A percentile compares a stretch with the other conserved stretches of the same genome.
These are phyloP conservation scores for Eupithecia subumbrata DNA, from an alignment of 2,888 invertebrate species.

Conservation along the genomic window DNA sequence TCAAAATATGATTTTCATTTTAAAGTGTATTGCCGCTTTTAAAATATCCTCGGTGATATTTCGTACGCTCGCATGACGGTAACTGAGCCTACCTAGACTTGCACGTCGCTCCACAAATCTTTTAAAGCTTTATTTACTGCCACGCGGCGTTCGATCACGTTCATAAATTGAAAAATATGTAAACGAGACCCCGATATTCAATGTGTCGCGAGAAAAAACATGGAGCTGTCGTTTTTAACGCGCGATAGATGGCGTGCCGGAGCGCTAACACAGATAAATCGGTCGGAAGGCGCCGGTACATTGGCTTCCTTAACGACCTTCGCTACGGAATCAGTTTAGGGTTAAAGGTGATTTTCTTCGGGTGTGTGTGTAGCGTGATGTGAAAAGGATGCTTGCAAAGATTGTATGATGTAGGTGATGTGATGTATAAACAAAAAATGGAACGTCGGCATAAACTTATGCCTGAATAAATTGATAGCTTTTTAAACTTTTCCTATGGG, in stretches of 20 bases:
- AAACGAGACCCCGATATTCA: conserved; percentile 70
- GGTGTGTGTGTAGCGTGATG: conserved; percentile 50
- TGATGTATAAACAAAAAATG: neutral
- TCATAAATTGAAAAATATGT: conserved; percentile 77
- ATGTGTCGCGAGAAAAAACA: conserved; percentile 73
- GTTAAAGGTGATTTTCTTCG: conserved; percentile 75
- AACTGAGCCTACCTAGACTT: conserved; percentile 44
- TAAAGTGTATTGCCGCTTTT: conserved; percentile 25
- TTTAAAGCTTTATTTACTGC: conserved; percentile 65
- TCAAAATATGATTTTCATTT: conserved; percentile 18
- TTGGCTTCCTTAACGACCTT: conserved; percentile 80
- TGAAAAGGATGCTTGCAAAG: conserved; percentile 53
- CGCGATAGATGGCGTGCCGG: conserved; percentile 67
- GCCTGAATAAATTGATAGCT: neutral
- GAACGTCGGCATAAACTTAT: neutral
- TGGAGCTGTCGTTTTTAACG: conserved; percentile 78
- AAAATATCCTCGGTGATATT: conserved; percentile 32
- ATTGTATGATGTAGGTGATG: conserved; percentile 28
- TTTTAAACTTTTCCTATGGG: neutral
- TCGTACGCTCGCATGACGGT: conserved; percentile 33
- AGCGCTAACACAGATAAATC: conserved; percentile 68
- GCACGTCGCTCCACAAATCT: conserved; percentile 53
- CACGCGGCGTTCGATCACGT: conserved; percentile 59
- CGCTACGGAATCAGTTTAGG: conserved; percentile 75
- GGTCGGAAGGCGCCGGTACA: conserved; percentile 78